Evolutionary conservation across 2,888 invertebrate species (phyloP), one percentile per base, ranked within the genome.

Genomic region (Argyresthia goedartella): DNA sequence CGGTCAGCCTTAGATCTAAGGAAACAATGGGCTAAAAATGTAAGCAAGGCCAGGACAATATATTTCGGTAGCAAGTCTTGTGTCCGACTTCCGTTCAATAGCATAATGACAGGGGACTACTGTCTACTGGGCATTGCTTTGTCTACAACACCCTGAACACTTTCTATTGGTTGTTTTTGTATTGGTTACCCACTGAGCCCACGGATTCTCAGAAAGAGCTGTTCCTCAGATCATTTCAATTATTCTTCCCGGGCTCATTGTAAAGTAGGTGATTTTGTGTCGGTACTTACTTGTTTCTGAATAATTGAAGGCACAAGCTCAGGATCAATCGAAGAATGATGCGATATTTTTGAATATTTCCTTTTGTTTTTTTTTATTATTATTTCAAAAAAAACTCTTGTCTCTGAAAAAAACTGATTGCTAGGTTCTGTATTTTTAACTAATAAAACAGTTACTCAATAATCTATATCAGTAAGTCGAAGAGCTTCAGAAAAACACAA

Each of bases 41-140:
- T 65, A 64, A 61, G 63, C 60, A 53, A 58, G 64, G 76, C 77
- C 60, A 53, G 59, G 64, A 77, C 77, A 79, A 80, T 72, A 67
- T 64, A 61, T 61, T 69, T 65, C 64, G 63, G 66, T 58, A 58
- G 68, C 69, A 11, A 50, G 46, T 60, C 57, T 68, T 70, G 71
- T 25, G 25, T 73, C 69, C 67, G 62, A 74, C 76, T 80, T 81
- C 75, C 73, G 74, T 68, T 58, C 67, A 75, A 69, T 67, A 58
- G 67, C 65, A 78, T 78, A 76, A 79, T 74, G 71, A 73, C 64
- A 61, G 60, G 63, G 65, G 69, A 65, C 75, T 76, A 71, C 76
- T 71, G 73, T 52, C 62, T 63, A 59, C 54, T 58, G 64, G 63
- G 70, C 82, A 80, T 77, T 80, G 65, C 64, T 64, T 69, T 63